A percentile compares a stretch with the other conserved stretches of the same genome.
These are phyloP conservation scores for Cirrhinus mrigala DNA, from an alignment of 2,797 vertebrate species.

Conservation along the genomic window DNA sequence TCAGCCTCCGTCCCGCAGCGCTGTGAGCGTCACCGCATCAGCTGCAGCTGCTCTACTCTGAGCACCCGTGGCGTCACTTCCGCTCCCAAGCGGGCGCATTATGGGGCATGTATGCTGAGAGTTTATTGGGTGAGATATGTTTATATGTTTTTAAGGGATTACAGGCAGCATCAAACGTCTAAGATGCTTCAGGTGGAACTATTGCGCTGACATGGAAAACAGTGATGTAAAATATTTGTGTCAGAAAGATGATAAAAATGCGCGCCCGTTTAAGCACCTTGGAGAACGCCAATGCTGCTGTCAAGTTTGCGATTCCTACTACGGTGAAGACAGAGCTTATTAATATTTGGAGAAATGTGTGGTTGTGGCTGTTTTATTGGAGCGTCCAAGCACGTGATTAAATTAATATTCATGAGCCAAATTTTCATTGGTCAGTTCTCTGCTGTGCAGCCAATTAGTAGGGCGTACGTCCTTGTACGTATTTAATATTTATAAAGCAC, in stretches of 20 bases:
- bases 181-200: not conserved
- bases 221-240: not conserved
- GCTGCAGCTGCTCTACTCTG: constrained; percentile 1
- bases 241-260: not conserved
- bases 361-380: not conserved
- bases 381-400: not conserved
- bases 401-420: not conserved
- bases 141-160: not conserved
- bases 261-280: constrained; percentile 78
- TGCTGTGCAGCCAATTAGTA: not conserved
- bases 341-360: not conserved
- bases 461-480: not conserved
- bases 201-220: not conserved
- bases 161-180: not conserved
- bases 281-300: constrained; percentile 75
- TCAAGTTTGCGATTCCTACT: not conserved
- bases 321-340: not conserved
- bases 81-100: not conserved
- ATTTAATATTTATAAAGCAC: not conserved
- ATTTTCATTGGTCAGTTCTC: not conserved
- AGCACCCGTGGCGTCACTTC: not conserved
- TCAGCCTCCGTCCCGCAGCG: constrained; percentile 47
- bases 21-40: constrained; percentile 24
- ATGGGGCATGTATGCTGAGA: not conserved
- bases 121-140: not conserved